Evolutionary conservation across 2,888 invertebrate species (phyloP).

Genomic region (Trissolcus japonicus): DNA sequence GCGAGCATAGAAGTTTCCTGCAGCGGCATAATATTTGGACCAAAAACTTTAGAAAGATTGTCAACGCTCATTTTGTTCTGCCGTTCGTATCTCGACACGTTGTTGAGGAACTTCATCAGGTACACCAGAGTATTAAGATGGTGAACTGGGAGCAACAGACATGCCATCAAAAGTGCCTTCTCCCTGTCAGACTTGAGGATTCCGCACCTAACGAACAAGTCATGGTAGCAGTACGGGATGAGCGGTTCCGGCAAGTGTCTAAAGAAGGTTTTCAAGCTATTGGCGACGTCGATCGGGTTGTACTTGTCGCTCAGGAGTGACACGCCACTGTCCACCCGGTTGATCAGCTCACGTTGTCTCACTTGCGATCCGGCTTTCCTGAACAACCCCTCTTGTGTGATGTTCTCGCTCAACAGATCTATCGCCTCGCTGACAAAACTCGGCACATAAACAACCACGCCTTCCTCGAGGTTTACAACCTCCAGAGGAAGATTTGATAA

Average conservation of each 20-base stretch:
- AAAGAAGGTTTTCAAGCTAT: constrained; percentile 90
- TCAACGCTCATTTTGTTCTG: constrained; percentile 89
- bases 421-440: constrained; percentile 85
- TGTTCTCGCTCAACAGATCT: constrained; percentile 82
- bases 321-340: constrained; percentile 84
- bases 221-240: constrained; percentile 85
- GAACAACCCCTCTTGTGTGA: constrained; percentile 89
- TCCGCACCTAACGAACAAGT: constrained; percentile 84
- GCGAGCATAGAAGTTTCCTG: constrained; percentile 79
- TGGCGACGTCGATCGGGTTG: constrained; percentile 90
- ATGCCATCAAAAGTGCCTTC: constrained; percentile 82
- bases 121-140: constrained; percentile 88
- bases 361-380: constrained; percentile 91
- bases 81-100: constrained; percentile 82
- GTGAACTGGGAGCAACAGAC: constrained; percentile 84
- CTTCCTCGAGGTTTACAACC: constrained; percentile 70
- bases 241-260: constrained; percentile 90
- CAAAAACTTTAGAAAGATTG: constrained; percentile 90
- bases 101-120: constrained; percentile 87
- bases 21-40: constrained; percentile 90
- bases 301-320: constrained; percentile 82
- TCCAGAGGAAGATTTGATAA: constrained; percentile 78
- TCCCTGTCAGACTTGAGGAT: constrained; percentile 80
- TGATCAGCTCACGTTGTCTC: constrained; percentile 89
- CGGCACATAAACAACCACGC: constrained; percentile 79